Evolutionary conservation across 1,140 invertebrate species (phyloP).

Genomic region (Zaprionus capensis): DNA sequence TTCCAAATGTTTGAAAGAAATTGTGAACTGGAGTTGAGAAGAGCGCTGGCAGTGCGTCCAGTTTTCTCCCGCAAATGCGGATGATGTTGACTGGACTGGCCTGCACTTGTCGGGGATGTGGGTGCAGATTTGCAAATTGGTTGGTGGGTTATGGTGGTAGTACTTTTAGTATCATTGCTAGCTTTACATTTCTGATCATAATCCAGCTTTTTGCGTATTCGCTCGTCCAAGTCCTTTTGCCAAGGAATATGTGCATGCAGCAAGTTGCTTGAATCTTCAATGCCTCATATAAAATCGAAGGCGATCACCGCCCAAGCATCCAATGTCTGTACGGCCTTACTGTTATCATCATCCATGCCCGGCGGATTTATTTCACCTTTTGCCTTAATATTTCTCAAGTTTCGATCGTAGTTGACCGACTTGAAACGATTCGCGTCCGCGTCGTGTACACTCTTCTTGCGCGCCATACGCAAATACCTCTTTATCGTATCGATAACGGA

Average conservation of each 20-base stretch:
- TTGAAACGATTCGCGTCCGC: slow-evolving; percentile 91
- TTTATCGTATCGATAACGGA: slow-evolving; percentile 94
- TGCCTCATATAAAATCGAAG: slow-evolving; percentile 68
- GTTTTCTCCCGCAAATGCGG: slow-evolving; percentile 44
- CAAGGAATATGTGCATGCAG: slow-evolving; percentile 61
- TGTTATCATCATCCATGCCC: slow-evolving; percentile 89
- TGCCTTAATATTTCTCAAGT: slow-evolving; percentile 92
- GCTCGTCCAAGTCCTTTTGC: slow-evolving; percentile 58
- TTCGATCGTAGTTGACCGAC: slow-evolving; percentile 94
- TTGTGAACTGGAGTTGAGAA: slow-evolving; percentile 85
- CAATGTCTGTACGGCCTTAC: slow-evolving; percentile 90
- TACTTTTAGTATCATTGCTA: background rate
- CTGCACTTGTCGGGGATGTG: slow-evolving; percentile 57
- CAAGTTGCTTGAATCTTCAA: slow-evolving; percentile 49
- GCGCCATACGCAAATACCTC: slow-evolving; percentile 92
- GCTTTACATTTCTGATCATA: slow-evolving; percentile 40
- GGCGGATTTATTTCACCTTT: slow-evolving; percentile 90
- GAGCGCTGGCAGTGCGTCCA: slow-evolving; percentile 43
- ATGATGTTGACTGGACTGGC: background rate
- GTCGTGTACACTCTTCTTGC: slow-evolving; percentile 92
- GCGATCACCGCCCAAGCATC: slow-evolving; percentile 88
- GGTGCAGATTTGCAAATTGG: slow-evolving; percentile 46
- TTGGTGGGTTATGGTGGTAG: background rate
- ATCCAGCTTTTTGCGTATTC: slow-evolving; percentile 54
- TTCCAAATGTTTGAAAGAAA: slow-evolving; percentile 88